Percentiles rank a stretch among this genome's conserved stretches.
These are phyloP conservation scores for Ginglymostoma cirratum DNA, from an alignment of 2,113 vertebrate genomes.

Conservation along the genomic window DNA sequence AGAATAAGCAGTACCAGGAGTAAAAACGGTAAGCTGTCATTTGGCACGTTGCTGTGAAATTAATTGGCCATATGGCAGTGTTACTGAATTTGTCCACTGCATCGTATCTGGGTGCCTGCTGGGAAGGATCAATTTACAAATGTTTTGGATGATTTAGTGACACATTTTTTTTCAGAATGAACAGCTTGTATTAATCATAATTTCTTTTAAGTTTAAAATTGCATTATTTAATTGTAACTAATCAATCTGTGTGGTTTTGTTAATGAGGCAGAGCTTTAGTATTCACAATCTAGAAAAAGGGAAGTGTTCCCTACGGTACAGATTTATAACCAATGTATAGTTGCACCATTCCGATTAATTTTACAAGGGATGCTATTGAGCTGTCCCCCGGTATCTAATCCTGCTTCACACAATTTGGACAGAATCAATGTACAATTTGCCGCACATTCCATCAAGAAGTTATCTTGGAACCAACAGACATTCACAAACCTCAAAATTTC, in stretches of 20 bases:
- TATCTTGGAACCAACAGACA: neutral
- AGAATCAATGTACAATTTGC: neutral
- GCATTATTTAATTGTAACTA: neutral
- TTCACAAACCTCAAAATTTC: neutral
- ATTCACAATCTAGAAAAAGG: neutral
- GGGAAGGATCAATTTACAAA: neutral
- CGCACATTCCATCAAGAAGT: neutral
- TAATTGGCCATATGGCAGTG: neutral
- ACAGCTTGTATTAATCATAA: neutral
- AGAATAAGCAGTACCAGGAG: neutral
- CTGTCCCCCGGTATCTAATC: neutral
- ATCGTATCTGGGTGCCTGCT: neutral
- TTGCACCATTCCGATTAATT: neutral
- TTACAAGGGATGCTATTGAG: neutral
- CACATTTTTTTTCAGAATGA: neutral
- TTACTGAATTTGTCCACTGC: neutral
- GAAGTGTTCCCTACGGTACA: neutral
- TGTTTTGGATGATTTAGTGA: neutral
- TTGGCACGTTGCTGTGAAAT: neutral
- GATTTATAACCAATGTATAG: neutral
- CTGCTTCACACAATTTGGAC: neutral
- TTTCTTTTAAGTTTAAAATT: neutral
- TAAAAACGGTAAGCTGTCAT: neutral
- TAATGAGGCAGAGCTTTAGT: neutral
- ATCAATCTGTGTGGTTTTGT: neutral